phyloP scores from a whole-genome alignment of 2,888 invertebrate species.

The Habrosyne pyritoides region DNA sequence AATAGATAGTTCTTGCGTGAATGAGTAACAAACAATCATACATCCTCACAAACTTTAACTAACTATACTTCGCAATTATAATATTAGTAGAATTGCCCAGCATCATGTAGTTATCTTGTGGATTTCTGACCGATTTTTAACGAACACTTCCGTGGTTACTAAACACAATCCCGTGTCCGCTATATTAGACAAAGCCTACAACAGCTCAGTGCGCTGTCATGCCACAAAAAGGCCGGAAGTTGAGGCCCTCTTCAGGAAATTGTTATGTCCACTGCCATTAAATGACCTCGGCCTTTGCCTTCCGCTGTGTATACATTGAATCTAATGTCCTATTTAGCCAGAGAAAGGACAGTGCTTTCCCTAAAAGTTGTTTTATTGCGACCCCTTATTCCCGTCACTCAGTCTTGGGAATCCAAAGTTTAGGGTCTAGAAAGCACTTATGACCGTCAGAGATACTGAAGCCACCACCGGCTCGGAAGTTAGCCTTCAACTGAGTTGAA shows the following conservation, averaged over 20 bases:
- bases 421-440: no score
- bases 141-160: background rate
- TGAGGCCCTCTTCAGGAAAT: conserved; percentile 18
- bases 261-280: conserved; percentile 17
- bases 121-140: background rate
- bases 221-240: conserved; percentile 19
- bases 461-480: no score
- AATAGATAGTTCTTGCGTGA: no score
- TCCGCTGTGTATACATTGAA: background rate
- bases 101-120: no score
- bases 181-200: background rate
- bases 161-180: background rate
- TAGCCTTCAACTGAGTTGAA: no score
- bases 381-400: no score
- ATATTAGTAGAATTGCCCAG: no score
- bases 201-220: background rate
- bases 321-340: background rate
- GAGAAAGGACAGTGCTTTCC: background rate
- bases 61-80: no score
- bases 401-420: no score
- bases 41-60: no score
- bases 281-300: background rate
- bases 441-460: no score
- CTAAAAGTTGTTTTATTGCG: background rate
- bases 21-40: no score